Evolutionary conservation across 2,888 invertebrate genomes (phyloP), one percentile per base, ranked within the genome.

Genomic region (Callosobruchus maculatus): DNA sequence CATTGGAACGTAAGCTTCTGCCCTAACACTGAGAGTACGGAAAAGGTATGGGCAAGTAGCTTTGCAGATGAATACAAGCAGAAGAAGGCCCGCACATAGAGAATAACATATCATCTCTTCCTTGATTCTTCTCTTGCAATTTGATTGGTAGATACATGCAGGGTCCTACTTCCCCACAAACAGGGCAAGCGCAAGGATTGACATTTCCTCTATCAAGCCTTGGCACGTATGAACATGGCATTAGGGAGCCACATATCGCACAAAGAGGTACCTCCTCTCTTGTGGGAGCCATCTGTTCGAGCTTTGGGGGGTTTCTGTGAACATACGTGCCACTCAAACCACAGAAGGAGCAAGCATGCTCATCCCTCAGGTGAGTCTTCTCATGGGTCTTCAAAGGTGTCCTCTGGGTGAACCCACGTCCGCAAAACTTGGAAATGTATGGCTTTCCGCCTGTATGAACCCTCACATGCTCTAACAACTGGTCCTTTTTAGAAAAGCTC

Each of bases 331-430:
- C 73, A 9, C 30, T 67, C 0, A 30, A 21, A 13, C 81, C 81
- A 72, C 86, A 86, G 9, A 84, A 75, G 13, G 81, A 80, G 71
- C 86, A 86, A 71, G 89, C 87, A 85, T 90, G 89, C 83, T 89
- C 88, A 86, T 91, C 90, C 0, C 91, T 90, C 0, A 89, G 89
- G 85, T 91, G 91, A 71, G 89, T 90, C 73, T 91, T 88, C 85
- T 90, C 90, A 85, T 91, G 91, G 69, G 91, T 86, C 70, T 89
- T 90, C 79, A 91, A 84, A 81, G 90, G 90, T 81, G 90, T 89
- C 79, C 90, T 89, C 84, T 91, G 91, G 30, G 89, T 90, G 74
- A 84, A 81, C 31, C 82, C 82, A 72, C 83, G 82, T 21, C 84
- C 84, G 74, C 85, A 86, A 70, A 82, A 83, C 67, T 81, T 81